phyloP scores from a whole-genome alignment of 1,140 invertebrate species.

The Brachionus rotundiformis region DNA sequence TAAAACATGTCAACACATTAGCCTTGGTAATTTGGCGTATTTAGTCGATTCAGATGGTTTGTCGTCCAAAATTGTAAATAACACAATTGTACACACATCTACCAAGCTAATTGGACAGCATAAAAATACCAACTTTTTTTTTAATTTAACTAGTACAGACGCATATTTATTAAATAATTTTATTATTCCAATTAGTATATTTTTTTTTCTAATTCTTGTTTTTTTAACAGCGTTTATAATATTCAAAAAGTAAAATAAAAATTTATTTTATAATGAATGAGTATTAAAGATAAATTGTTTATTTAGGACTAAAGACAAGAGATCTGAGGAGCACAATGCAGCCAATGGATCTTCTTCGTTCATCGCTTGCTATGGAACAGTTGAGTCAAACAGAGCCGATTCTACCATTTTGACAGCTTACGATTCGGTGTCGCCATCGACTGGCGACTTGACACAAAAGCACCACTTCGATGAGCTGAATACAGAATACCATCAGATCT shows the following conservation, averaged over 20 bases:
- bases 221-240: background rate
- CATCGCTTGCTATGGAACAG: slow-evolving; percentile 10
- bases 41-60: background rate
- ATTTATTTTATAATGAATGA: too few relatives aligned
- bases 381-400: background rate
- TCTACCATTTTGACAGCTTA: slow-evolving; percentile 15
- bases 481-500: background rate
- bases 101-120: background rate
- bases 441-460: background rate
- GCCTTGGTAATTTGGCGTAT: background rate
- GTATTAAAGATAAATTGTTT: too few relatives aligned
- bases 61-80: background rate
- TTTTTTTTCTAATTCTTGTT: background rate
- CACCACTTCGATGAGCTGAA: background rate
- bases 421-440: background rate
- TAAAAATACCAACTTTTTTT: background rate
- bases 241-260: slow-evolving; percentile 9
- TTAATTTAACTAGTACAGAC: background rate
- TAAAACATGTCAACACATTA: slow-evolving; percentile 1
- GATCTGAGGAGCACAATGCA: background rate
- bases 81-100: background rate
- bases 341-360: background rate
- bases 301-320: background rate
- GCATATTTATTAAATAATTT: slow-evolving; percentile 27
- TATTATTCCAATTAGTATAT: background rate